Evolutionary conservation across 2,888 invertebrate species (phyloP), one percentile per base, ranked within the genome.

Genomic region (Sialis fuliginosa): DNA sequence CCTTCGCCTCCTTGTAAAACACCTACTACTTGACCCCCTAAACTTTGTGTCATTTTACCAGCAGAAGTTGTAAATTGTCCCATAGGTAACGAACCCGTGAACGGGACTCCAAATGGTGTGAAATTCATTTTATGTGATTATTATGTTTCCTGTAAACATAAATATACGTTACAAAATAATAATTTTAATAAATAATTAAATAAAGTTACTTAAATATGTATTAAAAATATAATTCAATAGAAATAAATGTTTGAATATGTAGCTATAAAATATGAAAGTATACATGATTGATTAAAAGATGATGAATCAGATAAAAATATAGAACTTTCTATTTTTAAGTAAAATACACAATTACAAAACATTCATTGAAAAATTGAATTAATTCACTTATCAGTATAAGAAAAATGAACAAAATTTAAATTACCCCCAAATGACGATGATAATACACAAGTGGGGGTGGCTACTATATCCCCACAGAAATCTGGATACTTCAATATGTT

Each of bases 21-120:
- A 3, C 81, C 78, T 31, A 83, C 79, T 42, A 84, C 77, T 70
- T 81, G 81, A 47, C 76, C 76, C 1, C 75, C 71, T 55, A 77
- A 73, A 60, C 81, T 81, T 61, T 83, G 83, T 44, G 83, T 70
- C 50, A 78, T 72, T 61, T 85, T 84, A 35, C 67, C 66, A 2
- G 79, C 70, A 40, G 39, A 40, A 13, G 79, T 71, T 13, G 74
- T 66, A 58, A 76, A 76, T 57, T 76, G 74, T 60, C 79, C 68
- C n/a, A 65, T 62, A 37, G 80, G 75, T 54, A 77, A 58, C 33
- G 74, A 70, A 41, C 74, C 71, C 40, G 73, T 69, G 52, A 77
- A 76, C 61, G 77, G 64, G 63, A 72, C 63, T 59, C 72, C 68
- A 62, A 83, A 84, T 51, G 82, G 77, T 51, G 81, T 76, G 62